Evolutionary conservation across 1,140 invertebrate species (phyloP).

Genomic region (Apis florea): DNA sequence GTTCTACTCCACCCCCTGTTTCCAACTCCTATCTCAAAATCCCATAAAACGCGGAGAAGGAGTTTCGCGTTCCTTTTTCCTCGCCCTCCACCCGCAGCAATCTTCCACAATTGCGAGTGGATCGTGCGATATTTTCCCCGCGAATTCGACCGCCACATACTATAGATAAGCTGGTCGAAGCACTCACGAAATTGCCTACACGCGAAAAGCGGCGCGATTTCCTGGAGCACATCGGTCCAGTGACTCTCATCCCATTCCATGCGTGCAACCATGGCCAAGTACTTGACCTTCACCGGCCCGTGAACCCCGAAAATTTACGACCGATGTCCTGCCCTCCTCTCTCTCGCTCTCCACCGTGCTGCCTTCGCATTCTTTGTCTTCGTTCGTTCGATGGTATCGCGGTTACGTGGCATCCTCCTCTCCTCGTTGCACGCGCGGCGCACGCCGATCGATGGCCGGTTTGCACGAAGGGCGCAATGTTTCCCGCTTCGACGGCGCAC

Average conservation of each 20-base stretch:
- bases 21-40: background rate
- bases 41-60: background rate
- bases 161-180: background rate
- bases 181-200: constrained; percentile 9
- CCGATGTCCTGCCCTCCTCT: background rate
- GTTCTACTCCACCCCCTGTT: background rate
- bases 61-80: background rate
- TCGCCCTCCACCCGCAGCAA: background rate
- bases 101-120: background rate
- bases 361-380: constrained; percentile 7
- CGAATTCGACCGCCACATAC: no score
- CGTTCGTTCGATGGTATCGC: background rate
- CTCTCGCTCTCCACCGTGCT: background rate
- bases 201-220: background rate
- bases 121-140: background rate
- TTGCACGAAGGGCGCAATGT: constrained; percentile 23
- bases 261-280: constrained; percentile 19
- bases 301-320: constrained; percentile 57
- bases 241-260: no score
- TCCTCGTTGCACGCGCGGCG: constrained; percentile 8
- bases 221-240: background rate
- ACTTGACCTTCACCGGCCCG: constrained; percentile 53
- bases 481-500: constrained; percentile 27
- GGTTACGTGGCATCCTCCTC: background rate
- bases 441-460: constrained; percentile 37